These are phyloP conservation scores for Adelges cooleyi DNA, from an alignment of 1,140 invertebrate species.

Conservation along the genomic window DNA sequence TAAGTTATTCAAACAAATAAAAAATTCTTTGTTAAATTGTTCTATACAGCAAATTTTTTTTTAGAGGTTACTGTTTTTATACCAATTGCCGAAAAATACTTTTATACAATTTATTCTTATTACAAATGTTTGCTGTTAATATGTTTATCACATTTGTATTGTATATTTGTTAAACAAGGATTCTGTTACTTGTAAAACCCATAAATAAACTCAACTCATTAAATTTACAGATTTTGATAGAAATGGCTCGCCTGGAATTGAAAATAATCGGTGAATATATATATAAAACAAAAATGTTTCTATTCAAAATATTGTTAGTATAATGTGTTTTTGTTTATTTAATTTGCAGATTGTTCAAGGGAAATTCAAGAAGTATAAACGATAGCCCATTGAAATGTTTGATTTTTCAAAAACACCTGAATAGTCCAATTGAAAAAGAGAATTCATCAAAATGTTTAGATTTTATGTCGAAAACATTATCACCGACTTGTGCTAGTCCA, in stretches of 20 bases:
- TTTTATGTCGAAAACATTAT: not conserved
- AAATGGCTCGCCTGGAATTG: not conserved
- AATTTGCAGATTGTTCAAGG: not conserved
- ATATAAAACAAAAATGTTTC: not conserved
- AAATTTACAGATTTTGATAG: slow-evolving; percentile 5
- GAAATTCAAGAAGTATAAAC: slow-evolving; percentile 8
- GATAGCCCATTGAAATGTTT: slow-evolving; percentile 15
- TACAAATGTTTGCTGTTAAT: no score
- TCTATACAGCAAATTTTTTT: no score
- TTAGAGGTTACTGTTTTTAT: no score
- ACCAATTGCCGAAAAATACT: no score
- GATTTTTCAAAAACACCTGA: slow-evolving; percentile 13
- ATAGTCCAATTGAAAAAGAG: slow-evolving; percentile 22
- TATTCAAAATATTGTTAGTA: not conserved
- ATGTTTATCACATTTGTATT: no score
- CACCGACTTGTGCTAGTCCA: slow-evolving; percentile 9
- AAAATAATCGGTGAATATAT: slow-evolving; percentile 2
- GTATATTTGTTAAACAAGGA: no score
- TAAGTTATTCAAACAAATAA: no score
- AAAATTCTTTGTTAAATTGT: no score
- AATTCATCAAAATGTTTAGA: slow-evolving; percentile 7
- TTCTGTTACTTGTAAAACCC: no score
- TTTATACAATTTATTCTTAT: no score
- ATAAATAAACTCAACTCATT: no score
- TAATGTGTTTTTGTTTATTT: no score